Evolutionary conservation across 2,797 vertebrate species (phyloP), one percentile per base, ranked within the genome.

Genomic region (Galaxias olidus): DNA sequence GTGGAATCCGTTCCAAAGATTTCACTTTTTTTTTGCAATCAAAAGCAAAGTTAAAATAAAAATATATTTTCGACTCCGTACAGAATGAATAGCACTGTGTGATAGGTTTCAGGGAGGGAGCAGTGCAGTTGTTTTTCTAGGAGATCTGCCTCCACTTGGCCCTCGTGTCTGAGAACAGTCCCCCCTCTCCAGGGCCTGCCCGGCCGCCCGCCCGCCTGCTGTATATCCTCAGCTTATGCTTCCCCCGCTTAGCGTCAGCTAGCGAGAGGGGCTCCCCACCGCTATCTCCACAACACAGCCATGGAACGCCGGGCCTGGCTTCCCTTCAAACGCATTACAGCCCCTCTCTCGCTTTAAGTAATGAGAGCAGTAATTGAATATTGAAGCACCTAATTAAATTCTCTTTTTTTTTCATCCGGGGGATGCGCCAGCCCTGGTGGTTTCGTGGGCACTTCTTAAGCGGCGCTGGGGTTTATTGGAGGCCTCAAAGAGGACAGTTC

Each of bases 311-410:
- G 57, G 64, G 74, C 58, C 71, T 76, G 83, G 81, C 83, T 87
- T 75, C 72, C 77, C 84, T 82, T 86, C 79, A 88, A 83, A 88
- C 71, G 75, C 84, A 65, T 67, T 56, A 79, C 63, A 77, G 82
- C 84, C 69, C 82, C 74, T 62, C 81, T 80, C 77, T 83, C 71
- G 72, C 74, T 83, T 89, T 81, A 83, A 85, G 84, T 87, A 88
- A 90, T 88, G 85, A 86, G 79, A 85, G 80, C 47, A 59, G 73
- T 86, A 85, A 89, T 87, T 90, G 86, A 89, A 87, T 89, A 89
- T 90, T 84, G 87, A 85, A 89, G 83, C 79, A 75, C 83, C 74
- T 84, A 88, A 91, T 90, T 89, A 86, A 84, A 87, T 81, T 67
- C 52, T 66, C 66, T 70, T 84, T 89, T 70, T 84, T 89, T 78